Evolutionary conservation across 2,113 vertebrate species (phyloP), one percentile per base, ranked within the genome.

Genomic region (Chloropsis cyanopogon): DNA sequence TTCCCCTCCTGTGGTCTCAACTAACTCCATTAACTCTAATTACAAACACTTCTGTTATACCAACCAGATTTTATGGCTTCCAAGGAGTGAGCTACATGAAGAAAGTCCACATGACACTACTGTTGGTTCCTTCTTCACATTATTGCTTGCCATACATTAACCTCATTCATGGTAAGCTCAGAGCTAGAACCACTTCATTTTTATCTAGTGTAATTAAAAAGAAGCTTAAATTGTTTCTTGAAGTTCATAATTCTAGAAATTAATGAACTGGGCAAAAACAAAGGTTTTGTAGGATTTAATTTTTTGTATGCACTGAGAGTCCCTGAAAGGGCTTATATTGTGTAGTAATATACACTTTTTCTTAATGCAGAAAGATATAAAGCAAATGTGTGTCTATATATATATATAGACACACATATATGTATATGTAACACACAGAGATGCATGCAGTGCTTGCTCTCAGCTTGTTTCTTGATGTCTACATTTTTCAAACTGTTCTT

Each of bases 11-110:
- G 61, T 37, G 77, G 87, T 86, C 65, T 95, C 46, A 82, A 4
- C 39, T 59, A 50, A 60, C 72, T 86, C 73, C 60, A 90, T 92
- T 94, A 83, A 71, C 72, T 96, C 69, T 77, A 95, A 96, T 80
- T 91, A 82, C 95, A 93, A 97, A 89, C 59, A 92, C 64, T 96
- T 94, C 93, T 91, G 91, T 82, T 96, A 91, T 41, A 85, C 50
- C 77, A 88, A 59, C 29, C 79, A 90, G 44, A 88, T 75, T 93
- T 96, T 91, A 93, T 82, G 56, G 10, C 42, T 92, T 93, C 79
- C 73, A 81, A 56, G 75, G 72, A 82, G 47, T 66, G 35, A 96
- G 60, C 11, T 63, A 93, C 81, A 69, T 15, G 18, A 19, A 80
- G 35, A 93, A 95, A 86, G 24, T 63, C 25, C 44, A 80, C 19